Base-by-base conservation (phyloP, 2,888 invertebrate species). In the Pasiphila rectangulata region DNA sequence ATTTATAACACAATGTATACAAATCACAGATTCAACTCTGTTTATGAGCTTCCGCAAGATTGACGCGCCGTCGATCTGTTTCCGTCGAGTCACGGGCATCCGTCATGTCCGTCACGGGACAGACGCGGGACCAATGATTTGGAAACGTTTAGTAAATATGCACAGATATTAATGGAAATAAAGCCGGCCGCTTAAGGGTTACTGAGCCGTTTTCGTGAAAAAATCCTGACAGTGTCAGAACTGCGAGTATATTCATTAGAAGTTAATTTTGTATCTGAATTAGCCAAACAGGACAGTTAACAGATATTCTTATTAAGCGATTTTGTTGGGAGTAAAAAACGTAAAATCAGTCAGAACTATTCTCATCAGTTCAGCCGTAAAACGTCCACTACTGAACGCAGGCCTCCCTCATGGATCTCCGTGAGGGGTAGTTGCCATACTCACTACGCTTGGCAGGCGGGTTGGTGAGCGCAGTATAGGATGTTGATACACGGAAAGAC, bases 81-180 rank as follows among this genome's bases (percentile, higher is more conserved):
- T 56, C 46, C 46, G 52, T 30, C 44, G 37, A 54, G 58, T 59
- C 58, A 59, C 37, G 54, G 34, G 38, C 54, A 54, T 59, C 56
- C 45, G 54, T 59, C 56, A 59, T 56, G n/a, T 27, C 23, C 20
- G 51, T 46, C 30, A 40, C 47, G 46, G 21, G 29, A 36, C 32
- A 21, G 29, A 36, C 32, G 17, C 46, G 47, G 43, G 45, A 46
- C 46, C 53, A 56, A 56, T 58, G 47, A 43, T 50, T 50, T 54
- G 56, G 51, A 58, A 56, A 56, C 47, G 50, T 44, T 58, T 48
- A 54, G 42, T 47, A 37, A 36, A 46, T 38, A 36, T 23, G 10
- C 23, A 25, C 24, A 23, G 37, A 39, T 41, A 32, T 32, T 32
- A 17, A 32, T 32, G 15, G 17, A 10, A 2, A 4, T 10, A n/a